A percentile compares a stretch with the other conserved stretches of the same genome.
These are phyloP conservation scores for Calliopsis andreniformis DNA, from an alignment of 1,140 invertebrate species.

Conservation along the genomic window DNA sequence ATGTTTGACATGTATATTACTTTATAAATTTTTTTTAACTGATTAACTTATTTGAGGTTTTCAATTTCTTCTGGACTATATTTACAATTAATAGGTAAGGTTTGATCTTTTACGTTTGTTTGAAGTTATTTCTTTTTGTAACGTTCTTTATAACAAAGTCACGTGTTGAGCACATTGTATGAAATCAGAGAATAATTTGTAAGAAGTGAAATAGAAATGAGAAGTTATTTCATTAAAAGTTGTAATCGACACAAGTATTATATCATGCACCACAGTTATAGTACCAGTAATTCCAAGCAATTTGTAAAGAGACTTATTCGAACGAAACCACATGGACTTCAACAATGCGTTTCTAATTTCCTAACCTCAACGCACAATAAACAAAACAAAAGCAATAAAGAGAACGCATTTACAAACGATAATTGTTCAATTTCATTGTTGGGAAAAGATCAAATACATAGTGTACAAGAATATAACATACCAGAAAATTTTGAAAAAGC, in stretches of 20 bases:
- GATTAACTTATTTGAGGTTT: not conserved
- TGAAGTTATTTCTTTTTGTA: not conserved
- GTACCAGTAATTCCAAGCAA: not conserved
- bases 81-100: constrained; percentile 33
- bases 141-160: not conserved
- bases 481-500: constrained; percentile 31
- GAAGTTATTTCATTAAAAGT: constrained; percentile 24
- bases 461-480: not conserved
- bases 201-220: constrained; percentile 25
- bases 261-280: not conserved
- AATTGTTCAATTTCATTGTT: not conserved
- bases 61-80: not conserved
- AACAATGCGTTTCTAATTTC: too few relatives aligned
- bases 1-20: not conserved
- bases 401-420: not conserved
- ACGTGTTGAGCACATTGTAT: constrained; percentile 20
- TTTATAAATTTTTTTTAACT: not conserved
- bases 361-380: constrained; percentile 1
- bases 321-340: not conserved
- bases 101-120: not conserved
- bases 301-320: not conserved
- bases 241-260: constrained; percentile 30
- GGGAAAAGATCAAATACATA: not conserved
- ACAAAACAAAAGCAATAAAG: not conserved
- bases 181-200: not conserved